Percentiles rank a stretch among this genome's conserved stretches.
Evolutionary conservation across 1,140 invertebrate genomes (phyloP).

Genomic region (Mizuhopecten yessoensis): DNA sequence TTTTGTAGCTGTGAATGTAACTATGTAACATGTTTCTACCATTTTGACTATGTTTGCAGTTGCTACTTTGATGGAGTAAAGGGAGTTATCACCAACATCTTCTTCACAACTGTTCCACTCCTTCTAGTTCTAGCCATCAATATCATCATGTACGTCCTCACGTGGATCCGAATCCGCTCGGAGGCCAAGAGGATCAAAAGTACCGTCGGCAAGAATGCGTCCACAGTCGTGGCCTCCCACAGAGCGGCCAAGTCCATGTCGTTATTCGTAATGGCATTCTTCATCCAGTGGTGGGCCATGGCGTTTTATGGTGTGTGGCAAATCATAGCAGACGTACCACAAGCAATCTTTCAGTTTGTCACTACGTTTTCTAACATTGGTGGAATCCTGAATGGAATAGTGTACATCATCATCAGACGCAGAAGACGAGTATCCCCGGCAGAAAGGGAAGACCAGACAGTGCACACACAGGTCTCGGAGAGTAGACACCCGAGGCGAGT

Average conservation of each 20-base stretch:
- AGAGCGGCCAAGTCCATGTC: slow-evolving; percentile 65
- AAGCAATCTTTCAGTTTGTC: slow-evolving; percentile 60
- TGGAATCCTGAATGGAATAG: slow-evolving; percentile 62
- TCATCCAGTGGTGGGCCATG: slow-evolving; percentile 70
- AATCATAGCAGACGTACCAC: slow-evolving; percentile 58
- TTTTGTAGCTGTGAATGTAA: no score
- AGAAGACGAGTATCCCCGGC: slow-evolving; percentile 24
- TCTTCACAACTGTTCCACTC: slow-evolving; percentile 65
- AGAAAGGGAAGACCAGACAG: background rate
- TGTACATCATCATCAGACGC: slow-evolving; percentile 64
- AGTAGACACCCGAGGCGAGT: background rate
- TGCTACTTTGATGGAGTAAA: slow-evolving; percentile 69
- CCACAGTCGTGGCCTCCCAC: slow-evolving; percentile 51
- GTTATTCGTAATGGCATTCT: slow-evolving; percentile 65
- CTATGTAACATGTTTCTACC: no score
- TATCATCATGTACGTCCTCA: slow-evolving; percentile 62
- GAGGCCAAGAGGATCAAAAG: slow-evolving; percentile 53
- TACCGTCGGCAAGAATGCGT: slow-evolving; percentile 48
- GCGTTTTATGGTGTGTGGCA: slow-evolving; percentile 65
- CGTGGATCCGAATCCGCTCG: slow-evolving; percentile 62
- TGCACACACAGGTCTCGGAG: background rate
- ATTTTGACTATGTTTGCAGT: slow-evolving; percentile 41
- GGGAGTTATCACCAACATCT: slow-evolving; percentile 60
- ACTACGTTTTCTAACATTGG: slow-evolving; percentile 68
- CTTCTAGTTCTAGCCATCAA: slow-evolving; percentile 62